Conservation (phyloP, 2,888 invertebrate genomes). For the Chloroclysta siterata region DNA sequence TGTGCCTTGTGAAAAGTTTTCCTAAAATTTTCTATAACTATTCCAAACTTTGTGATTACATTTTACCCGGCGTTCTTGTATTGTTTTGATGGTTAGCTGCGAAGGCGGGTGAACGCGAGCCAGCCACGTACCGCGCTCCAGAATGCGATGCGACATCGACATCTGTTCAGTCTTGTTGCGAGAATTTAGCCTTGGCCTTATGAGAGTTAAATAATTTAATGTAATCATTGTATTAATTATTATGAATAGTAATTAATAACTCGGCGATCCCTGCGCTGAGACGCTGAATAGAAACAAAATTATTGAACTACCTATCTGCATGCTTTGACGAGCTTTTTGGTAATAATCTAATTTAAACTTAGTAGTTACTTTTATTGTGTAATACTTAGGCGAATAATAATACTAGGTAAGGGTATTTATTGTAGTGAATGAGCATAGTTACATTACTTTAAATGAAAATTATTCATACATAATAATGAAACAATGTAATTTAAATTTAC, state of each 20-base stretch:
- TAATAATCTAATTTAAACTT: slow-evolving; percentile 83
- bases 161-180: slow-evolving; percentile 81
- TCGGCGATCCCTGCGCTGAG: slow-evolving; percentile 71
- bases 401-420: slow-evolving; percentile 84
- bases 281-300: slow-evolving; percentile 79
- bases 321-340: slow-evolving; percentile 86
- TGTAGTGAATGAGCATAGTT: slow-evolving; percentile 81
- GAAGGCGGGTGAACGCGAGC: slow-evolving; percentile 36
- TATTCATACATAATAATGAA: slow-evolving; percentile 82
- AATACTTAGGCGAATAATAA: slow-evolving; percentile 81
- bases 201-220: slow-evolving; percentile 83
- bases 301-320: slow-evolving; percentile 83
- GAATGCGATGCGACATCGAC: slow-evolving; percentile 74
- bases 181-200: slow-evolving; percentile 86
- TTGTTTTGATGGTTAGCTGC: slow-evolving; percentile 42
- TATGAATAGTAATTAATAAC: slow-evolving; percentile 67
- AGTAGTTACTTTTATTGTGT: slow-evolving; percentile 83
- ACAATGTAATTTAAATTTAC: slow-evolving; percentile 77
- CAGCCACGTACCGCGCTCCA: slow-evolving; percentile 20
- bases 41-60: slow-evolving; percentile 52
- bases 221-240: slow-evolving; percentile 76
- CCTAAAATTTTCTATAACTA: slow-evolving; percentile 56
- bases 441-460: slow-evolving; percentile 78
- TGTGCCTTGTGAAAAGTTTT: slow-evolving; percentile 75
- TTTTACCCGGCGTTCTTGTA: slow-evolving; percentile 46